Percentiles rank a stretch among this genome's conserved stretches.
phyloP scores from a whole-genome alignment of 2,888 invertebrate genomes.

The Netelia virgata region DNA sequence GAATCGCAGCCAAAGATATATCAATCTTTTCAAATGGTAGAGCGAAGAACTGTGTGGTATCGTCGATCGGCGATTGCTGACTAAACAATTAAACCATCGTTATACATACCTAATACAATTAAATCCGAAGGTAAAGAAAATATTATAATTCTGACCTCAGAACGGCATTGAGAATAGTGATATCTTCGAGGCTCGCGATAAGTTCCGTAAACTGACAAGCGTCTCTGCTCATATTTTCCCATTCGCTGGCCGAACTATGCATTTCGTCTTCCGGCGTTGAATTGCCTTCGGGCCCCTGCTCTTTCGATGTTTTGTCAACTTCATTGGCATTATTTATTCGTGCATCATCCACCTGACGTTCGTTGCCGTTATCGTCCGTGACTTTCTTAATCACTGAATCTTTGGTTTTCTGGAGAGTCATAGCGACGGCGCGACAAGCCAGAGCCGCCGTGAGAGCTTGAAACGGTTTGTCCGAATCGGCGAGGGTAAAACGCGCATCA shows the following conservation, averaged over 20 bases:
- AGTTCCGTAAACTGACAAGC: constrained; percentile 94
- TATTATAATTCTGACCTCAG: constrained; percentile 81
- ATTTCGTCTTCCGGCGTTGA: constrained; percentile 86
- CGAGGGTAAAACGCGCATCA: constrained; percentile 89
- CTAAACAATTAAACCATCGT: constrained; percentile 70
- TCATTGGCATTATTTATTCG: constrained; percentile 73
- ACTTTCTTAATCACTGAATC: constrained; percentile 75
- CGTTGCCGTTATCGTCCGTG: constrained; percentile 75
- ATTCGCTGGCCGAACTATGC: constrained; percentile 85
- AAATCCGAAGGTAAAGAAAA: not conserved
- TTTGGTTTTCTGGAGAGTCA: constrained; percentile 85
- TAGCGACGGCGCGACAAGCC: constrained; percentile 92
- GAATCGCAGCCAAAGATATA: constrained; percentile 83
- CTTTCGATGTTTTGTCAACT: constrained; percentile 72
- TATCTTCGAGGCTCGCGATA: constrained; percentile 95
- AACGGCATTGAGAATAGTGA: constrained; percentile 92
- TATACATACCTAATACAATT: not conserved
- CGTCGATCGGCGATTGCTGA: constrained; percentile 76
- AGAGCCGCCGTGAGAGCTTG: constrained; percentile 93
- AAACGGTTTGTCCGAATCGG: constrained; percentile 91
- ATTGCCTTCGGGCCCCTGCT: constrained; percentile 79
- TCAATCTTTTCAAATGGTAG: constrained; percentile 78
- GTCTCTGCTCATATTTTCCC: constrained; percentile 95
- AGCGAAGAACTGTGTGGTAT: constrained; percentile 78
- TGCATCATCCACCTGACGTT: constrained; percentile 66